Base-by-base conservation (phyloP, 2,888 invertebrate genomes). In the Leistus spinibarbis region DNA sequence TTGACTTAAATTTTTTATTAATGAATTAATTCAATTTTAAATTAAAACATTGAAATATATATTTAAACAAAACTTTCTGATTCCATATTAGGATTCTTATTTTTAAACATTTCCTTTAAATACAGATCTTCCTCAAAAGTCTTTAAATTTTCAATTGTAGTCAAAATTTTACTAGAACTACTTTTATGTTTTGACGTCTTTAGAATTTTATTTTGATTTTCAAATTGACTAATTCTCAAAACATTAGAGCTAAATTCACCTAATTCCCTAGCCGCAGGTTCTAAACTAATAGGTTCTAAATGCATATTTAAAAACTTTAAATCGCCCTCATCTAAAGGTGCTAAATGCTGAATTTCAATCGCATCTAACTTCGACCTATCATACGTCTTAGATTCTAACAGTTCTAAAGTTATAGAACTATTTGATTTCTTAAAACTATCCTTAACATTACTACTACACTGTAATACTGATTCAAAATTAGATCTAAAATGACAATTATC, bases 301-400 rank as follows among this genome's bases (percentile, higher is more conserved):
- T 17, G 10, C 17, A 60, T 60, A 1, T 22, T 4, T 10, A 22
- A 60, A 17, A 10, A 3, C 17, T 60, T 40, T 40, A 40, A 40
- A 40, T 40, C 40, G 13, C 40, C 40, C 7, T 40, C 22, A 16
- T 10, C 60, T 20, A 60, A 7, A 1, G 60, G 22, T 5, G 17
- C 5, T 27, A 69, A 24, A 23, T 70, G 20, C 5, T 71, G 54
- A 23, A 71, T 64, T 71, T 71, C 64, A 16, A 64, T n/a, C 2
- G 64, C 64, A 70, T 40, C 54, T 0, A 64, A 10, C 24, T 23
- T 20, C 22, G 22, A 1, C 1, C 64, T 1, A 23, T 24, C 16
- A 19, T 19, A 19, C 10, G 16, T 57, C 16, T 57, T 57, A 57
- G 16, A 19, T 57, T 63, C 20, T 20, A 23, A 22, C 4, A 40